These are phyloP conservation scores for Hirudinaria manillensis DNA, from an alignment of 2,888 invertebrate species.

Conservation along the genomic window DNA sequence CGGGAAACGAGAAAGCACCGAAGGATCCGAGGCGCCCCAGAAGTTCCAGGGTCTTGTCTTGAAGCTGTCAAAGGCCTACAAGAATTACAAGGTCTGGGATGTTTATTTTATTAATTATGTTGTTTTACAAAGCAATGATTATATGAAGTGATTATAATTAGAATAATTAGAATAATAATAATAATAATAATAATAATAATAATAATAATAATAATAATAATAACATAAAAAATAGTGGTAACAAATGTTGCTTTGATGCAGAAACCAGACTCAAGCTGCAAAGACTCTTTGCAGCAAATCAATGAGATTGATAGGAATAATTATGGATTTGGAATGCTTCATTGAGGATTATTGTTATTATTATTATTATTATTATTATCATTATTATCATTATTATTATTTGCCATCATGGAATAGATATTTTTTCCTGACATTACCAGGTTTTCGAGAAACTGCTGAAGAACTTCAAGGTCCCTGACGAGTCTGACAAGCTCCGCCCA, in stretches of 20 bases:
- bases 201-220: not conserved
- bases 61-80: conserved; percentile 10
- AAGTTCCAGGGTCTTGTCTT: not conserved
- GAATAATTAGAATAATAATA: no score
- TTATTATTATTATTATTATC: not conserved
- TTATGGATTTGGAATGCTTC: not conserved
- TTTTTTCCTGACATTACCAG: not conserved
- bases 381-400: not conserved
- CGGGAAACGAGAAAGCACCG: not conserved
- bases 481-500: conserved; percentile 9
- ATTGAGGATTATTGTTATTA: not conserved
- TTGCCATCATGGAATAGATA: not conserved
- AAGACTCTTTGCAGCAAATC: no score
- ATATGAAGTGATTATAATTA: no score
- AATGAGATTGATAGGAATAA: not conserved
- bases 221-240: no score
- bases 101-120: not conserved
- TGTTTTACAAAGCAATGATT: no score
- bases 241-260: no score
- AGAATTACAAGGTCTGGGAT: not conserved
- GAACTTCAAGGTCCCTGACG: not conserved
- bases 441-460: conserved; percentile 21
- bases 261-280: no score
- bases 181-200: no score
- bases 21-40: not conserved